These are phyloP conservation scores for Cryptotis parvus DNA, from an alignment of 2,113 vertebrate genomes.

Conservation along the genomic window DNA sequence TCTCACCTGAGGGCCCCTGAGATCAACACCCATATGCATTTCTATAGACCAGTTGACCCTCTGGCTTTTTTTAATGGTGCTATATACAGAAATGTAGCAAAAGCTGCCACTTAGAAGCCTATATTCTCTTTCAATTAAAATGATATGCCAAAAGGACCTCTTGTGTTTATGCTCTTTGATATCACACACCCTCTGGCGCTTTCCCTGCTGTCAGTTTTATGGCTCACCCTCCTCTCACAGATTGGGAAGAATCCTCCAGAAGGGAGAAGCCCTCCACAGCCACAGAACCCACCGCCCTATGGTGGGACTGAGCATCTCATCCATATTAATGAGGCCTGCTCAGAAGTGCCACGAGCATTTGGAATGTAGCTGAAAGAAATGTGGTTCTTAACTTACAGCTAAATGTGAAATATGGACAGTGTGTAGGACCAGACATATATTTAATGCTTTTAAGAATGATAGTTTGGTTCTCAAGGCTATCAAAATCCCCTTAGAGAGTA, in stretches of 20 bases:
- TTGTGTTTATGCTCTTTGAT: slow-evolving; percentile 3
- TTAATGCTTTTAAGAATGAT: not conserved
- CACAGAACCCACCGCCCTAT: not conserved
- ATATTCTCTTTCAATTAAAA: slow-evolving; percentile 61
- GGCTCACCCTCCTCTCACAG: not conserved
- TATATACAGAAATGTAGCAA: slow-evolving; percentile 32
- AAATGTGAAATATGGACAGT: not conserved
- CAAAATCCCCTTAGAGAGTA: not conserved
- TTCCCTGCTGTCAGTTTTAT: not conserved
- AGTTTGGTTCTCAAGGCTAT: slow-evolving; percentile 16
- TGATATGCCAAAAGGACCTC: not conserved
- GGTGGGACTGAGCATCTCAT: not conserved
- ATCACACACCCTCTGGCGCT: not conserved
- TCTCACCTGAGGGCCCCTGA: not conserved
- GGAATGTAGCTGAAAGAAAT: slow-evolving; percentile 1
- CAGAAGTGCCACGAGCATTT: not conserved
- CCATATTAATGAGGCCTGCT: not conserved
- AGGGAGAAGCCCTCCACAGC: not conserved
- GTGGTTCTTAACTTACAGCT: not conserved
- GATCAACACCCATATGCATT: not conserved
- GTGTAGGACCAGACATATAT: not conserved
- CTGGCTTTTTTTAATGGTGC: not conserved
- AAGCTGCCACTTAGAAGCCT: not conserved
- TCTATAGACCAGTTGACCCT: not conserved
- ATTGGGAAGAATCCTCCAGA: not conserved